Evolutionary conservation across 1,140 invertebrate genomes (phyloP), one percentile per base, ranked within the genome.

Genomic region (Drosophila trapezifrons): DNA sequence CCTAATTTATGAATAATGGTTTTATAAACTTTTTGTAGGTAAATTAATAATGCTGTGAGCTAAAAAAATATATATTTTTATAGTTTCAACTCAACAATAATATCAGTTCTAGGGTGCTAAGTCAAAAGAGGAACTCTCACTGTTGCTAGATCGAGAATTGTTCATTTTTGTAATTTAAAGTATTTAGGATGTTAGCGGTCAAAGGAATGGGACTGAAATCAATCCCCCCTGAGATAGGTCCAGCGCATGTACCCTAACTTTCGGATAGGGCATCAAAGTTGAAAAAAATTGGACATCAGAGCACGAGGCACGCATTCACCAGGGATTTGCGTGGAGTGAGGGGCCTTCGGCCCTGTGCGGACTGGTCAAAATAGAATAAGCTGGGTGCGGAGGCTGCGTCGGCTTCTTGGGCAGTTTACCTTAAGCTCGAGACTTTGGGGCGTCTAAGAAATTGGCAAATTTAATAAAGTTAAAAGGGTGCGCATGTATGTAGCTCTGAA

Each of bases 401-500:
- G 65, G 52, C 51, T 46, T 72, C 35, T 52, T 58, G 73, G 81
- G 57, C 69, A 85, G 49, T 49, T 62, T 46, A 70, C 67, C 56
- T 70, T 67, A 54, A 76, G 62, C 70, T 60, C 49, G 32, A 78
- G 55, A 58, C 52, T 62, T 78, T 69, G 45, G 70, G 60, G 66
- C 74, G 66, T 71, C 77, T 90, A 89, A 89, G 70, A 87, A 81
- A 90, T 90, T 90, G 87, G 74, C 71, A 90, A 90, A 90, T 90
- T 90, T 90, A 90, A 90, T 90, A 90, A 90, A 90, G 82, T 84
- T 90, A 90, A 87, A 90, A 90, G 87, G 87, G 80, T 87, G 57
- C 80, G 63, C 40, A 59, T 80, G 72, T 79, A 59, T 29, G 32
- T 57, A 32, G 32, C 58, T 49, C 51, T 67, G 57, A 43, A 70